Percentiles rank a stretch among this genome's conserved stretches.
phyloP scores from a whole-genome alignment of 1,140 invertebrate genomes.

The Drosophila prosaltans region DNA sequence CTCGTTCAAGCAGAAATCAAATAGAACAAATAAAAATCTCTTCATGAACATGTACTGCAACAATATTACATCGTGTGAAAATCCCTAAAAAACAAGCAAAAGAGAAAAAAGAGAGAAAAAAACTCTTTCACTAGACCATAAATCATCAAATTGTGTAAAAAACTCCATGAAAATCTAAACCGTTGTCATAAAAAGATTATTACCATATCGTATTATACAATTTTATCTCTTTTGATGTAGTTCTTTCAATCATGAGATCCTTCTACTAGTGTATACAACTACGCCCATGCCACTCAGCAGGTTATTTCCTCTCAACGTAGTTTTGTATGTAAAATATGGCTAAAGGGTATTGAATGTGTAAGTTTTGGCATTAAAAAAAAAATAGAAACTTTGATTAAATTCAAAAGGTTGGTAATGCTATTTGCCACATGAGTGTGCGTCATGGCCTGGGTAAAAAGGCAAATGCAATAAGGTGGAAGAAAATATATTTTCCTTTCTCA shows the following conservation, averaged over 20 bases:
- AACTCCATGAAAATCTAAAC: background rate
- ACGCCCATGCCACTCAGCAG: background rate
- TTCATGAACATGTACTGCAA: background rate
- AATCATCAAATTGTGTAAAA: background rate
- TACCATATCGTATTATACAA: background rate
- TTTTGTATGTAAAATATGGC: conserved; percentile 51
- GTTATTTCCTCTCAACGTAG: conserved; percentile 29
- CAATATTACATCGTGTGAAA: background rate
- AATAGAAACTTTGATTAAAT: conserved; percentile 70
- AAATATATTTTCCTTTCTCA: conserved; percentile 21
- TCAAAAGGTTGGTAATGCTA: conserved; percentile 73
- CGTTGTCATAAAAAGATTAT: background rate
- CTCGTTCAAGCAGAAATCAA: background rate
- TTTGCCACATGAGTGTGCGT: conserved; percentile 44
- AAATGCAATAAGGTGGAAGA: conserved; percentile 54
- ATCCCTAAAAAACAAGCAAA: background rate
- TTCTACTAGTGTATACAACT: background rate
- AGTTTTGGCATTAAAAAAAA: conserved; percentile 39
- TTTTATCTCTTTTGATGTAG: background rate
- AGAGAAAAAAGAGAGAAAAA: background rate
- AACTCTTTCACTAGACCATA: background rate
- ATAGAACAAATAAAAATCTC: background rate
- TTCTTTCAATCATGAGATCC: background rate
- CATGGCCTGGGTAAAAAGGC: conserved; percentile 1
- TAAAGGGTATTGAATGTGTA: conserved; percentile 56